These are phyloP conservation scores for Rhamnusium bicolor DNA, from an alignment of 2,888 invertebrate genomes.

Conservation along the genomic window DNA sequence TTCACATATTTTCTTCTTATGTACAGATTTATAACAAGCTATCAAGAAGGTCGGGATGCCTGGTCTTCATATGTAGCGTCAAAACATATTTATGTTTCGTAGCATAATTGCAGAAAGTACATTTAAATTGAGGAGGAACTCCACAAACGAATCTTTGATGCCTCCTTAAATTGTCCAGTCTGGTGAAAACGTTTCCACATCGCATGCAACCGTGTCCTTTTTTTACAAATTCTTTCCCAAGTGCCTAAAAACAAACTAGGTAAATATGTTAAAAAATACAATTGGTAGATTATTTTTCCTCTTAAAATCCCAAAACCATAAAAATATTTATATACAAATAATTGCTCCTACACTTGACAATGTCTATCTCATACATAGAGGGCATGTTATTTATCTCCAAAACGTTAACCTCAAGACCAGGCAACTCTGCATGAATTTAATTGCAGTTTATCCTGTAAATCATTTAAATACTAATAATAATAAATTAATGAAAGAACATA, in stretches of 20 bases:
- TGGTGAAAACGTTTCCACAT: conserved; percentile 58
- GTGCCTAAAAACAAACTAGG: conserved; percentile 1
- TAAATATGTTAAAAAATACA: neutral
- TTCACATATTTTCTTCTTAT: too few relatives aligned
- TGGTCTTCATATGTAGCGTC: conserved; percentile 56
- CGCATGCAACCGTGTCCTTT: conserved; percentile 44
- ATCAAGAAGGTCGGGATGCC: conserved; percentile 42
- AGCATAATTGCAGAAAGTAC: conserved; percentile 56
- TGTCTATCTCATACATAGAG: too few relatives aligned
- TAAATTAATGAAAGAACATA: too few relatives aligned
- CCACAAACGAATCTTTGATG: conserved; percentile 59
- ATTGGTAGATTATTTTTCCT: neutral
- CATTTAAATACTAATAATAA: too few relatives aligned
- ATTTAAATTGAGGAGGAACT: conserved; percentile 58
- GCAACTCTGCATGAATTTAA: too few relatives aligned
- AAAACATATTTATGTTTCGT: conserved; percentile 60
- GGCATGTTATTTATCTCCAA: too few relatives aligned
- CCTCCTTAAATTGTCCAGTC: conserved; percentile 57
- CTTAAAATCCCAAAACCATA: conserved; percentile 16
- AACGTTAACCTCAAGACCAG: too few relatives aligned
- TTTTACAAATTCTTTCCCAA: conserved; percentile 5
- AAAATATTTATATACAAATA: conserved; percentile 10
- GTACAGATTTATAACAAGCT: neutral
- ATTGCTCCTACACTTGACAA: too few relatives aligned
- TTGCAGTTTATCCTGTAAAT: too few relatives aligned